Base-by-base conservation (phyloP, 1,140 invertebrate genomes). In the Stenopsyche tienmushanensis region DNA sequence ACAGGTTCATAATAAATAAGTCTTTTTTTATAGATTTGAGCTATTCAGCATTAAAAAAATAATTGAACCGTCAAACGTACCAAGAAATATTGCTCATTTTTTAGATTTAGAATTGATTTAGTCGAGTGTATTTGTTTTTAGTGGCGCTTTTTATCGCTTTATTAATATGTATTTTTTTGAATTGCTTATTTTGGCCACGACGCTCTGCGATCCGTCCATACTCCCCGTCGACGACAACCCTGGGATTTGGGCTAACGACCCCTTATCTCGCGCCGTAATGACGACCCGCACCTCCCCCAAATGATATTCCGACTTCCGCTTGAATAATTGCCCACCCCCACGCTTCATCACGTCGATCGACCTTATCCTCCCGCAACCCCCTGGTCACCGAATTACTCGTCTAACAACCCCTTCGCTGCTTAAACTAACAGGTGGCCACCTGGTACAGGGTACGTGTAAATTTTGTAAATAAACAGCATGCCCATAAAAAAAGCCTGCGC, bases 361-460 rank as follows among this genome's bases (percentile, higher is more conserved):
- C n/a, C n/a, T n/a, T n/a, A n/a, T n/a, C 67, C 62, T 66, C 60
- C 50, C 55, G 62, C 71, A 67, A 64, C 69, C 57, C 63, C 49
- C 65, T 54, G 63, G 45, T 57, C 26, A n/a, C 17, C 65, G 55
- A 63, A 63, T 67, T 65, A 64, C 68, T 74, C 72, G 74, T 72
- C 73, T 75, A 74, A 74, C 76, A 5, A 7, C 23, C 15, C 15
- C 53, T 34, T 15, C 24, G 15, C 53, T 39, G 17, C n/a, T 21
- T n/a, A 18, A 42, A 47, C 42, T 59, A 76, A 75, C 84, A 90
- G 88, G 88, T 90, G 83, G 87, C 88, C 80, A 86, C 85, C 81
- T 90, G 88, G 88, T 90, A 86, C 84, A 85, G 88, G 88, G 88
- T 90, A 90, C 80, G 88, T 89, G 82, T 79, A 77, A 75, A 57